Percentiles rank a stretch among this genome's conserved stretches.
Evolutionary conservation across 2,797 vertebrate genomes (phyloP).

Genomic region (Syndactyla subalaris): DNA sequence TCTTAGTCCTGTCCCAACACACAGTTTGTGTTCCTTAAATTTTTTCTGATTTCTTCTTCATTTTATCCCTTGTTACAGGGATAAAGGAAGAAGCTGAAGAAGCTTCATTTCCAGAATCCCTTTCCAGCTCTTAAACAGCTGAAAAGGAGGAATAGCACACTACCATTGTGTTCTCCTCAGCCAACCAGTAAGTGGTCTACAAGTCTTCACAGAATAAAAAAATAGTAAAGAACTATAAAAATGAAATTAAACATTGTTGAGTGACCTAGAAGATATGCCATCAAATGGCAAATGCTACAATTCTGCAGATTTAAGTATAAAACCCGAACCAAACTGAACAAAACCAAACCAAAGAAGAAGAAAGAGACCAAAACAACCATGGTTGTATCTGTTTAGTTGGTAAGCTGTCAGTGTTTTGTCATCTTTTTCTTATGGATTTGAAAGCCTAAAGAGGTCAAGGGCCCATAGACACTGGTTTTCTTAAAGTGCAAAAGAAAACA

Average conservation of each 20-base stretch:
- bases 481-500: background rate
- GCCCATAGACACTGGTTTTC: background rate
- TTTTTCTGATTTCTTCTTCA: background rate
- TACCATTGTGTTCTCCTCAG: background rate
- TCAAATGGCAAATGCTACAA: background rate
- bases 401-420: background rate
- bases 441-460: background rate
- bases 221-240: background rate
- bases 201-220: background rate
- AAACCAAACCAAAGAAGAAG: background rate
- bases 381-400: background rate
- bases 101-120: background rate
- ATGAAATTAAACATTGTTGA: background rate
- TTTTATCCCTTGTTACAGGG: background rate
- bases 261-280: background rate
- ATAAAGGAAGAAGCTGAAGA: background rate
- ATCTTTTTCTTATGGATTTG: background rate
- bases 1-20: background rate
- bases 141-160: background rate
- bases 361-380: too few relatives aligned
- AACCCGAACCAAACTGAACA: background rate
- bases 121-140: background rate
- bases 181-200: background rate
- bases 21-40: background rate
- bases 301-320: background rate